Evolutionary conservation across 2,888 invertebrate species (phyloP), one percentile per base, ranked within the genome.

Genomic region (Caenorhabditis zanzibari): DNA sequence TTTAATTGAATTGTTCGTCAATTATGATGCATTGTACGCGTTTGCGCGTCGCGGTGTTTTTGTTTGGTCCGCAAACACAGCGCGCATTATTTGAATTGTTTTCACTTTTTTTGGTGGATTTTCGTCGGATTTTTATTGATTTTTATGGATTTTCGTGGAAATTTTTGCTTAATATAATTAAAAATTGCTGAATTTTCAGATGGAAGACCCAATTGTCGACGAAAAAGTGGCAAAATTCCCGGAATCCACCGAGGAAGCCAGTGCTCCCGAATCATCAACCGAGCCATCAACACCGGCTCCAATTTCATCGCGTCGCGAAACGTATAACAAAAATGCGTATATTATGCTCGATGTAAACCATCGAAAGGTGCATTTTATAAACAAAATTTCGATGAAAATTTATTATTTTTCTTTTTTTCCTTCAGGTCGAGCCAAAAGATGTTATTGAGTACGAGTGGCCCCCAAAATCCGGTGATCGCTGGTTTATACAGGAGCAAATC

Each of bases 401-500:
- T n/a, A n/a, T n/a, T n/a, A 52, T 47, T 35, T 35, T 59, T n/a
- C 10, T 41, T 5, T 28, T 59, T 32, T 19, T 19, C 35, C 0
- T 47, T 3, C 82, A 83, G 80, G 80, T 75, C n/a, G 83, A 80
- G 19, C 75, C 91, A 22, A 75, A 84, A 26, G 89, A 92, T 81
- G 81, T 92, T 12, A 85, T 92, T 58, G 92, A 92, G 61, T 92
- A 91, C 81, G 92, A 92, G 80, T 92, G 92, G 92, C 92, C 92
- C 12, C 26, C 72, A 14, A 91, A 91, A 68, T 88, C 89, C 6
- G 90, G 90, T n/a, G 89, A 91, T 54, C 85, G 85, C 49, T 92
- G 88, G 84, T 91, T 92, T 66, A 24, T 89, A 47, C 97, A 98
- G 93, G 98, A 98, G 93, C 98, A 96, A 93, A 95, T 99, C 84